Evolutionary conservation across 1,140 invertebrate species (phyloP), one percentile per base, ranked within the genome.

Genomic region (Argopecten irradians): DNA sequence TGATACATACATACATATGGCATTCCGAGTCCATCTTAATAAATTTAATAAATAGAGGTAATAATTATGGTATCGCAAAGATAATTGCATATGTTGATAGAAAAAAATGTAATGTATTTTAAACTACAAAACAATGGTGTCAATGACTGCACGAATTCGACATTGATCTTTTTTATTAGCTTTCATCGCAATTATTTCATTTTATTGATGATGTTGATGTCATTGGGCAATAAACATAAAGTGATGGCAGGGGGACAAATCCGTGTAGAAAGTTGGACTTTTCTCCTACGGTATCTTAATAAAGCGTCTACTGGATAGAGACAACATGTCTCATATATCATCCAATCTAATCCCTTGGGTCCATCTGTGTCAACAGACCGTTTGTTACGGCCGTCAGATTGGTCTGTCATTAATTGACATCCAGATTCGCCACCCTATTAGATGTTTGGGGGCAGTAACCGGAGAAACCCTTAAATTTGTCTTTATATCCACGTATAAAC

Each of bases 341-440:
- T 22, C n/a, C 55, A 71, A 71, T 71, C 55, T 8, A 28, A 71
- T 71, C 55, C 55, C 55, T 71, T 5, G 55, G 1, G 55, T 28
- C 55, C 55, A 71, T 71, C 55, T 71, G 55, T 71, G 55, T 71
- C 55, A 71, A 71, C 55, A 71, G 55, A 71, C 55, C 55, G 55
- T 71, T 71, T 71, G 55, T 71, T 28, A 71, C 55, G 55, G n/a
- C 55, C n/a, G 55, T 71, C 55, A 71, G 55, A 71, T 16, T 11
- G 22, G 55, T 71, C 55, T 71, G n/a, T n/a, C n/a, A 71, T 71
- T 71, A 71, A 71, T 71, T 71, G 7, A 71, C 55, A 71, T 28
- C 28, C 55, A 71, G 16, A 71, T 71, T 16, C 22, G 16, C 22
- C 55, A 28, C 11, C 22, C n/a, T 71, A 5, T 28, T 71, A 71